Base-by-base conservation (phyloP, 1,140 invertebrate genomes). In the Psilanteris sp. region DNA sequence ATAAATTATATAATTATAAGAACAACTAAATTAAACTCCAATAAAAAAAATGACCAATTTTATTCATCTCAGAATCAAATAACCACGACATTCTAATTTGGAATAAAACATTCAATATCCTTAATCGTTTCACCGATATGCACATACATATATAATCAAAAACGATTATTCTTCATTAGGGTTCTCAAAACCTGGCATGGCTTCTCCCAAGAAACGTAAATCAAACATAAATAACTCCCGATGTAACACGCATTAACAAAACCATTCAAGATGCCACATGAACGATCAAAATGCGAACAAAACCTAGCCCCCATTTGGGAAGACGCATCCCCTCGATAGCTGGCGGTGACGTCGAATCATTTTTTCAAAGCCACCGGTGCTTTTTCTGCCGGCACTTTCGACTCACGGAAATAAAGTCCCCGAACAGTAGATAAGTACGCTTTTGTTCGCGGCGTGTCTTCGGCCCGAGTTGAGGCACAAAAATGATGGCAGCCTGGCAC, bases 391-490 rank as follows among this genome's bases (percentile, higher is more conserved):
- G 52, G 24, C 43, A 43, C 44, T 68, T 18, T 18, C 3, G 13
- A 27, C 44, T 48, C 43, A 31, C 37, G 46, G 44, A 68, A 48
- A 68, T 54, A 68, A 68, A 59, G 31, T 44, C 26, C 34, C 62
- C 48, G 11, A 57, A 44, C 16, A 39, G 11, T 31, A 24, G 46
- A 50, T 67, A 67, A 67, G 41, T 44, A 54, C 14, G 29, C 50
- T 67, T 67, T 67, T 67, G 62, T 67, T 24, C 62, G 26, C 18
- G 31, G 11, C 31, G 50, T 52, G 34, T 70, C 61, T 70, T 43
- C 37, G 27, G 36, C 32, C 37, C 39, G 36, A 6, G 15, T 34
- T 8, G 29, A 9, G 8, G 34, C 24, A 50, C 26, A 66, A 50
- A 71, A 68, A 52, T 64, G 46, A 64, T 16, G 59, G 16, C 32